Conservation (phyloP, 1,140 invertebrate species). For the Eupeodes corollae region DNA sequence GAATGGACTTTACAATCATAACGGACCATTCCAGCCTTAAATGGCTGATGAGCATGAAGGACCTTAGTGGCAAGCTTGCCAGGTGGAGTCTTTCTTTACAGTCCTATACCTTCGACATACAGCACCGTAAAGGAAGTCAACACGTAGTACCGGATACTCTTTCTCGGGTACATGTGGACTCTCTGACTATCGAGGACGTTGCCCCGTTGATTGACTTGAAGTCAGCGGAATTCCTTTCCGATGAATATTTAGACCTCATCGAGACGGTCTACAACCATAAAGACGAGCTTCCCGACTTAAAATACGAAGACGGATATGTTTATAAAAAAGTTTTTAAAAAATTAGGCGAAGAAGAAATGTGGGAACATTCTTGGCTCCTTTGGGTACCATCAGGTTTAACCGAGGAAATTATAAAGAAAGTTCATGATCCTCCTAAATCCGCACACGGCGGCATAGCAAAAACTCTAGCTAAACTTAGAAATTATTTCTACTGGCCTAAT, state of each 20-base stretch:
- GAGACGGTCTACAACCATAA: too few species aligned
- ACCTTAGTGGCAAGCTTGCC: conserved; percentile 33
- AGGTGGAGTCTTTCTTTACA: conserved; percentile 37
- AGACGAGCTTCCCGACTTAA: too few species aligned
- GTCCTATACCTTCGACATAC: conserved; percentile 33
- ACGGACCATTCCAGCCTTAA: conserved; percentile 40
- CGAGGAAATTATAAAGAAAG: background rate
- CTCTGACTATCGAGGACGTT: too few species aligned
- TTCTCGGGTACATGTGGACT: conserved; percentile 8
- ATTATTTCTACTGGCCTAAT: conserved; percentile 3
- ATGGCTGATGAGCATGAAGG: conserved; percentile 37
- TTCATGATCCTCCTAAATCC: background rate
- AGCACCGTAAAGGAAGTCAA: conserved; percentile 31
- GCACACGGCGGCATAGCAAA: conserved; percentile 1
- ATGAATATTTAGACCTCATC: too few species aligned
- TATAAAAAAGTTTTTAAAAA: too few species aligned
- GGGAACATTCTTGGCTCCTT: background rate
- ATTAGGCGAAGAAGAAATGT: too few species aligned
- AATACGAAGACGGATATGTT: too few species aligned
- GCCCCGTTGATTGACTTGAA: too few species aligned
- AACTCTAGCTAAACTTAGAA: background rate
- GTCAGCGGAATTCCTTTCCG: too few species aligned
- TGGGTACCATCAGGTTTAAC: conserved; percentile 2
- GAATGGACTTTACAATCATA: conserved; percentile 35
- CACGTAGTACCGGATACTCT: conserved; percentile 31